Evolutionary conservation across 2,113 vertebrate genomes (phyloP), one percentile per base, ranked within the genome.

Genomic region (Nothocercus julius): DNA sequence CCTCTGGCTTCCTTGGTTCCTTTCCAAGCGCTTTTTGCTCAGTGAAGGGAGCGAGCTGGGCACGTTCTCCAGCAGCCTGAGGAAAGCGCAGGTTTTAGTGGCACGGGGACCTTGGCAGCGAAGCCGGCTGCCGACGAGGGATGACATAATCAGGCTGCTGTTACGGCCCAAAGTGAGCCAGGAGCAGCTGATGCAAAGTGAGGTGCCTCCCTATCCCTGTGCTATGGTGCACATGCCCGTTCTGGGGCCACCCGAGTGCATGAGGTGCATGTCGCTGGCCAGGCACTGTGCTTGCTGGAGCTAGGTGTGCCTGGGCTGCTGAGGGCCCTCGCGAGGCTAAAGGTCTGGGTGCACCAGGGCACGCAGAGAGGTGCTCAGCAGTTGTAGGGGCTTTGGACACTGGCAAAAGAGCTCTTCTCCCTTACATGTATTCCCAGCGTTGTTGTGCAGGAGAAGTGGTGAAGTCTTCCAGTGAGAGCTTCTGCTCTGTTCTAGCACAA

Each of bases 161-260:
- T 54, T 36, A 27, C 42, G 28, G 54, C n/a, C 51, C 56, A 13
- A 54, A 67, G 51, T 21, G 64, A 72, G 42, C 64, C 40, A 25
- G 0, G 4, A 67, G 44, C 45, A 27, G 36, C 64, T 89, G 7
- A 1, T 36, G 51, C 45, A 58, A 58, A 20, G 18, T 9, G 0
- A 8, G 30, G 0, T 1, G 2, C 66, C 30, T 82, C 67, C 9
- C 8, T 44, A 45, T 64, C 27, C 64, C 17, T 9, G 51, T 67
- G 66, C 21, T 45, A 49, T 20, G 56, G 36, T 24, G 9, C 18
- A n/a, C 0, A 0, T 58, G 47, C 40, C 73, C 51, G 3, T 69
- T 80, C 22, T 42, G 59, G 34, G 56, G 45, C 45, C 89, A 49
- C 38, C 76, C 53, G 59, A 44, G 21, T 13, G 5, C 8, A 7